Base-by-base conservation (phyloP, 2,888 invertebrate species). In the Bombylius discolor region DNA sequence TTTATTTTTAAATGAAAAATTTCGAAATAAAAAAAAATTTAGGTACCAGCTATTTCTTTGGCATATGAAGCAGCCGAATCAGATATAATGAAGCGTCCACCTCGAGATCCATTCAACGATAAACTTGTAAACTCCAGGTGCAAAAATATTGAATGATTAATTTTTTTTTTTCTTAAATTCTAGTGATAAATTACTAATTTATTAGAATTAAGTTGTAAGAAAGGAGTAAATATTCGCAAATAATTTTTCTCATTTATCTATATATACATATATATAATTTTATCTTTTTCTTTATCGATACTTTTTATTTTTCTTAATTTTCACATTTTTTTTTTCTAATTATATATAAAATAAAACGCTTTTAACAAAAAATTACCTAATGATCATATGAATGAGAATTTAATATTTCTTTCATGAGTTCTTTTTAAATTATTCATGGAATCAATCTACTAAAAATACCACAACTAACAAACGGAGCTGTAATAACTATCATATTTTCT, bases 21-120 rank as follows among this genome's bases (percentile, higher is more conserved):
- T 51, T 14, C 39, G 11, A 46, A 56, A 56, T 32, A 55, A 46
- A 48, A 32, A 58, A 61, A 60, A 60, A 64, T 66, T 59, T 68
- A 74, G 81, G 77, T 81, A 77, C 89, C 89, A 68, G 89, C 89
- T 74, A 89, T 89, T 77, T 89, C 89, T 65, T 80, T 89, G 77
- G 88, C 89, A 72, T 89, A 89, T 75, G 89, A 89, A 79, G 83
- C 84, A 76, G 86, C 89, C 64, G 89, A 89, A 77, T 82, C 84
- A 68, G 89, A 89, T 80, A 89, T 89, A 77, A 89, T 89, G 89
- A 88, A 88, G 80, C 81, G 88, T 71, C 83, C 83, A 68, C 89
- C 89, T 70, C 80, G 89, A 78, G 85, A 89, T 77, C 87, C 88
- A 65, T 79, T 81, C 78, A 83, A 81, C 74, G 89, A 89, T 79